Conservation (phyloP, 2,797 vertebrate genomes). For the Zalophus californianus region DNA sequence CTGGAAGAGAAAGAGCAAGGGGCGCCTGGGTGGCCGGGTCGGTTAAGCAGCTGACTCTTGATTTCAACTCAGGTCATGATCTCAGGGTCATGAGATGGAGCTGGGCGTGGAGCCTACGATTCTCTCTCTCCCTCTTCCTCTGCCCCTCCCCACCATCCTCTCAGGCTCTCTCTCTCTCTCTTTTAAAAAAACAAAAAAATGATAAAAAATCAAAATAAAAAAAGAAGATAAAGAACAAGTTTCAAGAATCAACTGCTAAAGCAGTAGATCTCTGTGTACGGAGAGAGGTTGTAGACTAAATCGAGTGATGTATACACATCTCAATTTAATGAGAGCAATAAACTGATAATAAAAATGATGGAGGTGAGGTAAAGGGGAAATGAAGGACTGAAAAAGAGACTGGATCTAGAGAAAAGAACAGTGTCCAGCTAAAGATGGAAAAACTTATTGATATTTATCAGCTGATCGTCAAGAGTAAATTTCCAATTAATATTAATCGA, state of each 20-base stretch:
- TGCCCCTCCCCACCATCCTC: not conserved
- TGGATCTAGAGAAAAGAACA: not conserved
- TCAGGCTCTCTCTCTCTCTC: not conserved
- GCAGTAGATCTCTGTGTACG: not conserved
- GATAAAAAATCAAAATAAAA: not conserved
- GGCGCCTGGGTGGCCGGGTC: not conserved
- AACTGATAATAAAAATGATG: not conserved
- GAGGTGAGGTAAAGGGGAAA: not conserved
- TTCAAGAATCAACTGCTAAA: not conserved
- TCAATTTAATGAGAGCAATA: not conserved
- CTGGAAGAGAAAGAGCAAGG: not conserved
- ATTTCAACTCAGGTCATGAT: not conserved
- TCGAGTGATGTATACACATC: not conserved
- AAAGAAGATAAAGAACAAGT: not conserved
- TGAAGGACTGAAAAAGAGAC: not conserved
- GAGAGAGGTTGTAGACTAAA: not conserved
- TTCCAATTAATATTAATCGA: not conserved
- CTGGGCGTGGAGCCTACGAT: not conserved
- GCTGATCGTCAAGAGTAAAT: not conserved
- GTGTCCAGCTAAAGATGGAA: not conserved
- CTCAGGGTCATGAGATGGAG: not conserved
- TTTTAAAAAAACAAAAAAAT: too few relatives aligned
- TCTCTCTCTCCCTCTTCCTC: not conserved
- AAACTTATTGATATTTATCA: not conserved
- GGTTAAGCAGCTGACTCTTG: not conserved